Base-by-base conservation (phyloP, 2,113 vertebrate genomes). In the Gymnogyps californianus region DNA sequence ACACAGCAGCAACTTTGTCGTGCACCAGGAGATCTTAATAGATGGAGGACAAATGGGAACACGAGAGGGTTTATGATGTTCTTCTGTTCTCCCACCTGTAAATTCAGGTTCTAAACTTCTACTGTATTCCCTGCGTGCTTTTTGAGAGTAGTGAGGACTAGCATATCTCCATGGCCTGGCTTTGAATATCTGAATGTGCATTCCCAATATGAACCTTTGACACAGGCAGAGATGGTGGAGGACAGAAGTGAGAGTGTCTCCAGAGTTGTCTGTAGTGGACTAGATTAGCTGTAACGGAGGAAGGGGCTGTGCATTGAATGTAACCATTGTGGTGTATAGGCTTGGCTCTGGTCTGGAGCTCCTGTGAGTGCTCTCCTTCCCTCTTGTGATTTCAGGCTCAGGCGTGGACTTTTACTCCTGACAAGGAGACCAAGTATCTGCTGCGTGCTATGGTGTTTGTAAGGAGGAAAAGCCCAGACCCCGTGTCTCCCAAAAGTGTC, bases 401-500 rank as follows among this genome's bases (percentile, higher is more conserved):
- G 96, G 96, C 77, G 0, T 99, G 99, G 99, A 98, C 97, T 71
- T 99, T 99, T 97, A 98, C 95, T 55, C 99, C 99, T 31, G 52
- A 96, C 81, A 98, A 98, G 76, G 95, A 99, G 87, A 98, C 83
- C 93, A 97, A 97, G 67, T 99, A 99, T 90, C 96, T 97, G 44
- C 94, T 99, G 89, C 98, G 83, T 93, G 97, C 98, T 18, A 83
- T 76, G 47, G 97, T 99, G 64, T 97, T 82, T 36, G 98, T 98
- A 89, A 99, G 98, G 98, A 98, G 96, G 94, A 83, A 92, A 67
- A 80, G 46, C 32, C 89, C 90, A 19, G 82, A 69, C 25, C 11
- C 72, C 0, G 12, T 61, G 34, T 67, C 93, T 16, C 31, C 85
- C 1, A 32, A 95, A 59, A 97, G 94, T 64, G 97, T 90, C 18